Conservation (phyloP, 2,797 vertebrate species). For the Catharus ustulatus region DNA sequence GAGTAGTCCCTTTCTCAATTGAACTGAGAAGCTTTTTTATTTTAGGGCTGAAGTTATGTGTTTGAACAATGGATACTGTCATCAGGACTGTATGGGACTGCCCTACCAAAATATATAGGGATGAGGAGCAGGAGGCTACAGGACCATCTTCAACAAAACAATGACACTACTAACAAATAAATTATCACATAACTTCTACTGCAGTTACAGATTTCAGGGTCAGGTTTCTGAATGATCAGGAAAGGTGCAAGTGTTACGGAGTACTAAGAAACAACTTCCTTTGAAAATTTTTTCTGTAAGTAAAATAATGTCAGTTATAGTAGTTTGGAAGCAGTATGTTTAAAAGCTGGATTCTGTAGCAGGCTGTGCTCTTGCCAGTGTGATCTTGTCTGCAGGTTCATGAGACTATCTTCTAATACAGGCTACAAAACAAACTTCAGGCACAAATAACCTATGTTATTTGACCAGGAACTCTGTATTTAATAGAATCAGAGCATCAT, state of each 20-base stretch:
- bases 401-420: neutral
- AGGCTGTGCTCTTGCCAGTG: neutral
- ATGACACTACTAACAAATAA: neutral
- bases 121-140: neutral
- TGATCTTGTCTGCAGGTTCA: accelerated
- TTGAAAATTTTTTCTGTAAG: neutral
- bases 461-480: neutral
- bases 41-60: neutral
- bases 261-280: neutral
- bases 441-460: neutral
- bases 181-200: neutral
- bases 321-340: neutral
- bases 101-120: neutral
- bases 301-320: neutral
- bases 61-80: neutral
- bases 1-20: neutral
- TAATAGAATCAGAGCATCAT: neutral
- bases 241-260: neutral
- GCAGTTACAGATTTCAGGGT: neutral
- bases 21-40: neutral
- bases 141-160: neutral
- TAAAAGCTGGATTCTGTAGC: neutral
- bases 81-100: neutral
- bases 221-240: neutral
- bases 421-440: neutral